A percentile compares a stretch with the other conserved stretches of the same genome.
Conservation (phyloP, 2,888 invertebrate genomes). For the Melinopterus prodromus region DNA sequence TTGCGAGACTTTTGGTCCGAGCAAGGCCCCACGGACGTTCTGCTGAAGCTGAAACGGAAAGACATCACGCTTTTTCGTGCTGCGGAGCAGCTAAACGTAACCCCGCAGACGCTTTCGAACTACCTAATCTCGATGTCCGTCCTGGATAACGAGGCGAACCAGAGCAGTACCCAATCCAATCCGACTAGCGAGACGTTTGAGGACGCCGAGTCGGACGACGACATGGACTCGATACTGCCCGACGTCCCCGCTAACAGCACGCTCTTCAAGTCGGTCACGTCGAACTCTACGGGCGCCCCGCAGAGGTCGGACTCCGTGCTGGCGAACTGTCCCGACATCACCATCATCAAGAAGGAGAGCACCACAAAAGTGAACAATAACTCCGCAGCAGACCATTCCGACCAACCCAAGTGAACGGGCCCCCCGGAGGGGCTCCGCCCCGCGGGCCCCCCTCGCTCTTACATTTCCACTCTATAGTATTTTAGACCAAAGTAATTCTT, state of each 20-base stretch:
- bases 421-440: neutral
- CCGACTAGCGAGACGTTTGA: constrained; percentile 56
- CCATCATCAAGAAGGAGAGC: constrained; percentile 68
- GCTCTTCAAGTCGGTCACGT: constrained; percentile 48
- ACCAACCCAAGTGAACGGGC: constrained; percentile 48
- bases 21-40: constrained; percentile 77
- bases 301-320: constrained; percentile 52
- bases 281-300: constrained; percentile 21
- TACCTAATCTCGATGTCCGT: constrained; percentile 70
- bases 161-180: constrained; percentile 59
- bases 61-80: constrained; percentile 77
- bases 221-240: constrained; percentile 62
- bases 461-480: constrained; percentile 60
- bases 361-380: constrained; percentile 61
- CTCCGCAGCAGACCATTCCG: constrained; percentile 58
- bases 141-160: constrained; percentile 59
- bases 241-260: constrained; percentile 41
- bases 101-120: constrained; percentile 76
- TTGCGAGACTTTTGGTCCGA: constrained; percentile 81
- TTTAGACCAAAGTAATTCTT: constrained; percentile 61
- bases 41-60: constrained; percentile 75
- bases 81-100: constrained; percentile 78
- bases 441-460: constrained; percentile 28
- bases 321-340: constrained; percentile 68
- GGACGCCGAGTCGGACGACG: constrained; percentile 60